A percentile compares a stretch with the other conserved stretches of the same genome.
phyloP scores from a whole-genome alignment of 2,888 invertebrate species.

The Orthosia gothica region DNA sequence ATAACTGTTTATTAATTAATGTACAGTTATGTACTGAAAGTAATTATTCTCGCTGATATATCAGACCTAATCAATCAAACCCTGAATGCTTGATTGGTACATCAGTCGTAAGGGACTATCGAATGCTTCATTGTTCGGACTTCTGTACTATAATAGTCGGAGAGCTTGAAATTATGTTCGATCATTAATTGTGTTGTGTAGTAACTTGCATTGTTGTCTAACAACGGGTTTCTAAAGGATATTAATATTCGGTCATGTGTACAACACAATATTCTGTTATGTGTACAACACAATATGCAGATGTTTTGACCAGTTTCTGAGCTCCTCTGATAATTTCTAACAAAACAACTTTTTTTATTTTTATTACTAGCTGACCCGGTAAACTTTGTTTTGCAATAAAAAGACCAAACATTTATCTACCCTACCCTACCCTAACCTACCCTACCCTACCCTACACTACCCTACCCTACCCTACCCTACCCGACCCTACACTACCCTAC shows the following conservation, averaged over 20 bases:
- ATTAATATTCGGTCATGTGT: constrained; percentile 7
- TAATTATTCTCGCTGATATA: constrained; percentile 32
- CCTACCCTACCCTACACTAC: too few species aligned
- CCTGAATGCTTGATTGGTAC: constrained; percentile 30
- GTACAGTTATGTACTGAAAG: background rate
- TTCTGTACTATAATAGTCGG: background rate
- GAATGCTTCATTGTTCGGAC: constrained; percentile 33
- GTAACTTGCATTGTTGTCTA: constrained; percentile 27
- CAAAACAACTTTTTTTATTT: too few species aligned
- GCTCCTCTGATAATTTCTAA: background rate
- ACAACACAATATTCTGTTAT: background rate
- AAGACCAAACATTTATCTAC: too few species aligned
- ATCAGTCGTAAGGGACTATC: constrained; percentile 32
- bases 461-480: too few species aligned
- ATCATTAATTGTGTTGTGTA: constrained; percentile 37
- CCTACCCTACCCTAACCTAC: too few species aligned
- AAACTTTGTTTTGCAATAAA: too few species aligned
- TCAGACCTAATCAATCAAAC: constrained; percentile 34
- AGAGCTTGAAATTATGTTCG: constrained; percentile 32
- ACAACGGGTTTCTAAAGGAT: background rate
- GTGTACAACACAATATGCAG: background rate
- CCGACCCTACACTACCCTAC: too few species aligned
- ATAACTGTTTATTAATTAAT: background rate
- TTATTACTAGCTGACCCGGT: too few species aligned
- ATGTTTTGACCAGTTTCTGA: background rate